Evolutionary conservation across 2,797 vertebrate species (phyloP), one percentile per base, ranked within the genome.

Genomic region (Gouania willdenowi): DNA sequence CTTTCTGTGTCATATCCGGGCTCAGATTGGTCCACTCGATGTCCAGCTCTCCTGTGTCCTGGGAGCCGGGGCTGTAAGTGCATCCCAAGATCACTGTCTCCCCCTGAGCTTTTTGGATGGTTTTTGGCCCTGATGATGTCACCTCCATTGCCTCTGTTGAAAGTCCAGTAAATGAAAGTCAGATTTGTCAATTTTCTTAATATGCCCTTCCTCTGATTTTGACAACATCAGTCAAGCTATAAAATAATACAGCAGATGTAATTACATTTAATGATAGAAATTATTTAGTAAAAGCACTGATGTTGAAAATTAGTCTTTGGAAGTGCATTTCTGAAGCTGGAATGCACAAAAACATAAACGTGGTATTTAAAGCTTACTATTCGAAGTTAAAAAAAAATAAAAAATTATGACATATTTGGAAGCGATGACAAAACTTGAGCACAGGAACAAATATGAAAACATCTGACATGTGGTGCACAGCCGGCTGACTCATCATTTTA

Each of bases 11-110:
- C 42, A 90, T 88, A 41, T 95, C 94, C 0, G 91, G 90, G 4
- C 83, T 90, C 75, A 96, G 58, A 26, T 85, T 84, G 76, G 71
- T 88, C 94, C 95, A 98, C 42, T 96, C 92, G 0, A 97, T 91
- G 51, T 95, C 94, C 66, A 95, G 71, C 1, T 87, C 88, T 11
- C 94, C 94, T 0, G 62, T 82, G 65, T 96, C 95, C 9, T 65
- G 17, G 0, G 84, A 8, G 4, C 43, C 82, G 0, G 88, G 56
- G 0, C 65, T 74, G 26, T 88, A 98, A 11, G 90, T 92, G 64
- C 94, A 98, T 2, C 82, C 88, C 46, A 98, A 59, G 4, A 19
- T 82, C 23, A 91, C 86, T 0, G 74, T 78, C 9, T 85, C 78
- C 0, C 91, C 90, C 48, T 77, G 73, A 1, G 90, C 83, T 45